Evolutionary conservation across 2,888 invertebrate species (phyloP).

Genomic region (Orthosia incerta): DNA sequence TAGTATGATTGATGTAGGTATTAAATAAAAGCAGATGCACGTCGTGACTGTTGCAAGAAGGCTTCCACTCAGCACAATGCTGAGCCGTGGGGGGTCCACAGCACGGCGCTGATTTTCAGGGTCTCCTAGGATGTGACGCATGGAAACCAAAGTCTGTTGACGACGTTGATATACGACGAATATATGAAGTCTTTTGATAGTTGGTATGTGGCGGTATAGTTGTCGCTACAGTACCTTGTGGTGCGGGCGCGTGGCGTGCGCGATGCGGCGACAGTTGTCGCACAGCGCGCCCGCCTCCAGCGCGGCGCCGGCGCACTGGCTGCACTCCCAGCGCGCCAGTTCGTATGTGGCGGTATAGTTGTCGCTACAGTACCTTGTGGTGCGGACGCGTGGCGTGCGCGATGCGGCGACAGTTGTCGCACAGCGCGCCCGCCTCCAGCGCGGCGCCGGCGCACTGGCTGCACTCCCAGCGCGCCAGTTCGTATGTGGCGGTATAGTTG

Average conservation of each 20-base stretch:
- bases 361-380: conserved; percentile 43
- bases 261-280: conserved; percentile 93
- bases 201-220: not conserved
- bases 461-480: conserved; percentile 93
- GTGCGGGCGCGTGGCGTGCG: conserved; percentile 86
- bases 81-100: no score
- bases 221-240: conserved; percentile 34
- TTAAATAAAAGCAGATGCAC: no score
- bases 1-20: no score
- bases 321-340: conserved; percentile 93
- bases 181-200: no score
- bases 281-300: no score
- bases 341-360: not conserved
- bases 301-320: conserved; percentile 96
- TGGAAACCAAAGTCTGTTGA: no score
- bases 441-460: conserved; percentile 96
- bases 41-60: no score
- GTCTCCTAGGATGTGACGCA: no score
- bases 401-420: conserved; percentile 93
- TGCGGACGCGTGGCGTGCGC: conserved; percentile 89
- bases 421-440: no score
- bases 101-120: no score
- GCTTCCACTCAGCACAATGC: no score
- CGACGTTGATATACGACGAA: no score
- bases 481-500: not conserved